Base-by-base conservation (phyloP, 2,888 invertebrate species). In the Nebria brevicollis region DNA sequence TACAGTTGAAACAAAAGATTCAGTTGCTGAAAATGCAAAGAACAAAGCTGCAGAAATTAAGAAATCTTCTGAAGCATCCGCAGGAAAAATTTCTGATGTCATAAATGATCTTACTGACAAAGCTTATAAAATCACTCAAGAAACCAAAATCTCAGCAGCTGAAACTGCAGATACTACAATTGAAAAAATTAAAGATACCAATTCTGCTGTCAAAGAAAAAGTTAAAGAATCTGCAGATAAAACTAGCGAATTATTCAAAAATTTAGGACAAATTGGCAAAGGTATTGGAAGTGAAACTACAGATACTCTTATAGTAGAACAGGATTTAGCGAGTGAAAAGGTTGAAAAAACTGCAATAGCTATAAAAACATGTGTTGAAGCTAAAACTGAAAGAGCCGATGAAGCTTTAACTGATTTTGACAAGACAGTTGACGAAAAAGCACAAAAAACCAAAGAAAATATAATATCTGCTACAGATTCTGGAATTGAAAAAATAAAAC, bases 101-200 rank as follows among this genome's bases (percentile, higher is more conserved):
- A 76, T 77, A 34, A 43, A 11, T 7, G 82, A 81, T 41, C 26
- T 84, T 7, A 84, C 84, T 2, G 82, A 82, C 0, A 83, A 83
- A 77, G 82, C 84, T 41, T 80, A 43, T 42, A 83, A 72, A 11
- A 66, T 43, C 68, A 54, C 86, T 13, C 86, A 90, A 2, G 88
- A 89, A 42, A 90, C 87, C 84, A 90, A 90, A 66, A 91, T 91
- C 10, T 90, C 90, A 75, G 88, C 90, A 85, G 91, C 90, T 25
- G 90, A 91, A 85, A 90, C 91, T 34, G 90, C 90, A 10, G 90
- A 91, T 85, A 90, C 90, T 83, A 90, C 90, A 85, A 84, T 91
- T 41, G 91, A 91, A 86, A 91, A 90, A 85, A 91, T 91, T 77
- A 91, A 91, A 83, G 91, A 91, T 87, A 90, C 90, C 64, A 88